Conservation (phyloP, 1,140 invertebrate species). For the Eriocheir sinensis region DNA sequence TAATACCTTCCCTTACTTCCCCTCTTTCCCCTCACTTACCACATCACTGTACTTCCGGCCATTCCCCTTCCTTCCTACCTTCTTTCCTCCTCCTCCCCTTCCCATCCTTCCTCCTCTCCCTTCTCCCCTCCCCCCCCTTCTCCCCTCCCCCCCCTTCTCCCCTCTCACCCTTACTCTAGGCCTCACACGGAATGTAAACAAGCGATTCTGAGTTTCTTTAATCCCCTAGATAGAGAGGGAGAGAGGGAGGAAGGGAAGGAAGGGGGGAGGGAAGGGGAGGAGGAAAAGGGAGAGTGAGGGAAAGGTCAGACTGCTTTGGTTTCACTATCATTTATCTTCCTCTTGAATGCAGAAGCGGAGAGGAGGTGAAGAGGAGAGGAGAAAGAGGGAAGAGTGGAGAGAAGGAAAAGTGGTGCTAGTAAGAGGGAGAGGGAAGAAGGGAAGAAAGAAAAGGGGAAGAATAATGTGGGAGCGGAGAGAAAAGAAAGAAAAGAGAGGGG, state of each 20-base stretch:
- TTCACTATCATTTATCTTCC: background rate
- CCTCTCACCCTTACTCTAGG: background rate
- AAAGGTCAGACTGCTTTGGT: background rate
- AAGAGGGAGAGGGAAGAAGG: background rate
- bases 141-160: background rate
- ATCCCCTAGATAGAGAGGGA: background rate
- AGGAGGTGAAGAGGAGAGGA: background rate
- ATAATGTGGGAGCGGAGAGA: background rate
- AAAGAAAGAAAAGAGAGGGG: background rate
- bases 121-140: background rate
- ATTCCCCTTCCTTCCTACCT: background rate
- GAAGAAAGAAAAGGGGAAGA: too few species aligned
- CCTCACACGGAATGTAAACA: background rate
- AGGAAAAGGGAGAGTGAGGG: conserved; percentile 35
- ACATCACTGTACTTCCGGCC: background rate
- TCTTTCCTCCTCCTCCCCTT: background rate
- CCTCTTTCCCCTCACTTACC: background rate
- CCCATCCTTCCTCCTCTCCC: background rate
- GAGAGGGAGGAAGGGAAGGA: background rate
- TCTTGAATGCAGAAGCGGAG: background rate
- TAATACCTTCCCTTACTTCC: background rate
- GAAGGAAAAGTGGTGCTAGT: background rate
- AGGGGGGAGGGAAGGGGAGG: background rate
- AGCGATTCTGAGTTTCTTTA: background rate
- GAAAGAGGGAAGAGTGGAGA: background rate